These are phyloP conservation scores for Drosophila tristis DNA, from an alignment of 1,140 invertebrate species.

Conservation along the genomic window DNA sequence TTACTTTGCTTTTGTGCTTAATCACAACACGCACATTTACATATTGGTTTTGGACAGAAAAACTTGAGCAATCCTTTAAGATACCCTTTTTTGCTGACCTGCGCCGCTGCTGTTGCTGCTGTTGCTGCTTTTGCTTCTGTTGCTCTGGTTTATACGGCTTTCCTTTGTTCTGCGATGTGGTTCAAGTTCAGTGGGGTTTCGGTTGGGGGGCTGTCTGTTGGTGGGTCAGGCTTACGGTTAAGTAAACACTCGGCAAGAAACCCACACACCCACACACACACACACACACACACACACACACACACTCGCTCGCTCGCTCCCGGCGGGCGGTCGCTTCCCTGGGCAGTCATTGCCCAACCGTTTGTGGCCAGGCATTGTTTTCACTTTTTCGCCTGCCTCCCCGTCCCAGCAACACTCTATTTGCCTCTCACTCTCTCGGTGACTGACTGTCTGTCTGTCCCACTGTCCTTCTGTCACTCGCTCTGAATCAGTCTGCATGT, in stretches of 20 bases:
- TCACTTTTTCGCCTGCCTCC: conserved; percentile 75
- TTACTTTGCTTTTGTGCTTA: conserved; percentile 73
- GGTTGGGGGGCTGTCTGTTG: conserved; percentile 10
- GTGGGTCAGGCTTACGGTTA: conserved; percentile 69
- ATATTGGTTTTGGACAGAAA: conserved; percentile 77
- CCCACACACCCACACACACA: conserved; percentile 48
- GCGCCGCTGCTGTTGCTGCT: conserved; percentile 22
- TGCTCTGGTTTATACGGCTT: conserved; percentile 22
- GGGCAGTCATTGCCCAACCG: conserved; percentile 63
- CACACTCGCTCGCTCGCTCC: conserved; percentile 6
- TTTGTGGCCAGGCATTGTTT: conserved; percentile 74
- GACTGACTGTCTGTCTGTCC: not conserved
- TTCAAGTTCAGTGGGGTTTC: conserved; percentile 60
- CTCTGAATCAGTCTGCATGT: conserved; percentile 1
- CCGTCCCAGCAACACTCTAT: conserved; percentile 6
- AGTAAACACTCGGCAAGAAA: conserved; percentile 73
- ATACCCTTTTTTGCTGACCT: conserved; percentile 54
- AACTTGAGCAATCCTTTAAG: conserved; percentile 82
- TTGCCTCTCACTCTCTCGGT: conserved; percentile 2
- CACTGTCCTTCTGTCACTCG: not conserved
- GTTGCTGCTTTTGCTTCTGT: too few species aligned
- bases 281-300: conserved; percentile 44
- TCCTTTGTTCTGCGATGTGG: conserved; percentile 43
- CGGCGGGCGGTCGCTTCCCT: conserved; percentile 55
- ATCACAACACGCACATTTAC: conserved; percentile 83